Conservation (phyloP, 2,888 invertebrate genomes). For the Agonopterix subpropinquella region DNA sequence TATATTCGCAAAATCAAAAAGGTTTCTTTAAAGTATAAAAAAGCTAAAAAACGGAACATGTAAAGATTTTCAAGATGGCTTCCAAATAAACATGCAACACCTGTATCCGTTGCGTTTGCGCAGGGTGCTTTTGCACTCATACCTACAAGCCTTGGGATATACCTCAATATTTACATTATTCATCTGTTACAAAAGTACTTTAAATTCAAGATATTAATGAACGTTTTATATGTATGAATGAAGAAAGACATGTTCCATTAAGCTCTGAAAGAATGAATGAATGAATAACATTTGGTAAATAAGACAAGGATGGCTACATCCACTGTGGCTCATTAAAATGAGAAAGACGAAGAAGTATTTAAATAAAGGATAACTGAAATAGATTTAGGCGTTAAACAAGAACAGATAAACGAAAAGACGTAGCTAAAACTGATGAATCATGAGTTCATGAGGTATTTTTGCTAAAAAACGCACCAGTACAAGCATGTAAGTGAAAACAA, state of each 20-base stretch:
- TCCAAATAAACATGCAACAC: slow-evolving; percentile 38
- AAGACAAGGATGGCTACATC: too few species aligned
- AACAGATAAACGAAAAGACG: too few species aligned
- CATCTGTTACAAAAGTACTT: slow-evolving; percentile 7
- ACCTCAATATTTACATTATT: slow-evolving; percentile 7
- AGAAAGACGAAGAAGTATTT: too few species aligned
- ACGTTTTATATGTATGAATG: slow-evolving; percentile 11
- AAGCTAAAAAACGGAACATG: slow-evolving; percentile 29
- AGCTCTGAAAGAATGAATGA: slow-evolving; percentile 4
- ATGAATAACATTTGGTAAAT: slow-evolving; percentile 6
- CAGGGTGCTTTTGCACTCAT: background rate
- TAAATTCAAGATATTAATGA: slow-evolving; percentile 10
- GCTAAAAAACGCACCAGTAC: slow-evolving; percentile 3
- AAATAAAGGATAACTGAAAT: too few species aligned
- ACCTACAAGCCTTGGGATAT: slow-evolving; percentile 6
- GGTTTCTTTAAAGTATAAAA: slow-evolving; percentile 29
- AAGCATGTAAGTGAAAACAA: slow-evolving; percentile 42
- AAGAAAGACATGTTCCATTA: slow-evolving; percentile 7
- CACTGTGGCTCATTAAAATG: too few species aligned
- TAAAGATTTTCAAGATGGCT: slow-evolving; percentile 45
- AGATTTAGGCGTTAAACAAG: too few species aligned
- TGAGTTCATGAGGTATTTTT: slow-evolving; percentile 1
- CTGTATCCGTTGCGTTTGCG: slow-evolving; percentile 51
- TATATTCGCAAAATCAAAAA: slow-evolving; percentile 17
- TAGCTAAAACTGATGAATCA: slow-evolving; percentile 1